These are phyloP conservation scores for Epinotia nisella DNA, from an alignment of 2,888 invertebrate genomes.

Conservation along the genomic window DNA sequence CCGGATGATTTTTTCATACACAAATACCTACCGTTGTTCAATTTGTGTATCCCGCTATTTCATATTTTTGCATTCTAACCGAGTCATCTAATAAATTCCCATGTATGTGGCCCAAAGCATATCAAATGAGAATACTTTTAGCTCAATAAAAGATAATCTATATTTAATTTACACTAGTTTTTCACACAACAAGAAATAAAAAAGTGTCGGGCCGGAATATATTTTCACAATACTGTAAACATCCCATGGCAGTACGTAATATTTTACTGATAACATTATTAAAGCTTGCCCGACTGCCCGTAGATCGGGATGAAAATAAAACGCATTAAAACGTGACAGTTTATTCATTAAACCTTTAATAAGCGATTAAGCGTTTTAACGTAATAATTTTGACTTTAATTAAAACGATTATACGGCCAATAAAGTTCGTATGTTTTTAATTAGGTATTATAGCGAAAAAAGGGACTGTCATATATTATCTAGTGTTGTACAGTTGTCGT, in stretches of 20 bases:
- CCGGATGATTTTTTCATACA: too few species aligned
- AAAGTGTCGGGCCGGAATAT: not conserved
- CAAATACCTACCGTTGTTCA: too few species aligned
- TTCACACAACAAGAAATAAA: not conserved
- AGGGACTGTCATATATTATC: too few species aligned
- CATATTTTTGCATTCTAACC: too few species aligned
- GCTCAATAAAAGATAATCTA: not conserved
- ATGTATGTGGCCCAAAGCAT: not conserved
- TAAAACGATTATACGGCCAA: not conserved
- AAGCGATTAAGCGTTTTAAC: conserved; percentile 6
- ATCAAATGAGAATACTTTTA: not conserved
- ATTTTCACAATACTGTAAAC: not conserved
- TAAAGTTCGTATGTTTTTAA: not conserved
- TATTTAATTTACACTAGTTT: not conserved
- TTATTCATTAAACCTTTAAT: conserved; percentile 1
- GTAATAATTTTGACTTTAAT: not conserved
- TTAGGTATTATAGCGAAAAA: not conserved
- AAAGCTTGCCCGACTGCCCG: not conserved
- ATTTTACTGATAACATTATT: conserved; percentile 12
- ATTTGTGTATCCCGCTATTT: too few species aligned
- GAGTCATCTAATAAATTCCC: too few species aligned
- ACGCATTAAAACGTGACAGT: not conserved
- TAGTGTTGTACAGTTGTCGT: too few species aligned
- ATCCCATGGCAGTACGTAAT: not conserved
- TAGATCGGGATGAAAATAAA: conserved; percentile 10